A percentile compares a stretch with the other conserved stretches of the same genome.
Conservation (phyloP, 2,888 invertebrate species). For the Acleris holmiana region DNA sequence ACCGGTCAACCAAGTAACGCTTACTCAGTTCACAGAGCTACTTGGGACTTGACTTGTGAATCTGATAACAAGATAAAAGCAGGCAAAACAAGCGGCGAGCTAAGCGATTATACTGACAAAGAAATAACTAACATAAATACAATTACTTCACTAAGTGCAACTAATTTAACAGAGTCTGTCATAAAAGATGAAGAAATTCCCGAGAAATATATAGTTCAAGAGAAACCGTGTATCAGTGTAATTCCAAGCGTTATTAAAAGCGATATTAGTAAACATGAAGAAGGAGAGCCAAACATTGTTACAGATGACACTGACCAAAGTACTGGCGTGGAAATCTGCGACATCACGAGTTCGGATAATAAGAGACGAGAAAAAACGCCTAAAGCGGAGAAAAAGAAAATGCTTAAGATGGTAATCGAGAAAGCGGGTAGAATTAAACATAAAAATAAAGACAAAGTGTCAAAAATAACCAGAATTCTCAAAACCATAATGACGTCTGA, state of each 20-base stretch:
- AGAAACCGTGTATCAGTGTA: not conserved
- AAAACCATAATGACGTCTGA: conserved; percentile 62
- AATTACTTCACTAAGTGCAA: conserved; percentile 1
- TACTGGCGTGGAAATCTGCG: not conserved
- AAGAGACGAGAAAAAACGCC: conserved; percentile 44
- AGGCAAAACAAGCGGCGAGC: conserved; percentile 15
- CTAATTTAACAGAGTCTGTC: not conserved
- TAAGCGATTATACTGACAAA: conserved; percentile 20
- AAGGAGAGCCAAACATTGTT: not conserved
- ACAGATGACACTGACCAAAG: conserved; percentile 2
- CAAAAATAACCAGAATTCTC: conserved; percentile 54
- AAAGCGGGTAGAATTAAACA: conserved; percentile 49
- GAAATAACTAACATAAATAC: conserved; percentile 11
- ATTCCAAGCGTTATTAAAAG: conserved; percentile 1
- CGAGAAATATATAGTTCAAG: not conserved
- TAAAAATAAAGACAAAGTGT: conserved; percentile 54
- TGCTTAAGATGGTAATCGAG: conserved; percentile 60
- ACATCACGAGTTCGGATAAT: not conserved
- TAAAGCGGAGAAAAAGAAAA: conserved; percentile 57
- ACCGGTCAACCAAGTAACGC: conserved; percentile 47
- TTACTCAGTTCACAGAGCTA: conserved; percentile 58
- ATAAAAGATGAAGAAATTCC: conserved; percentile 1
- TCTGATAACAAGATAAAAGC: conserved; percentile 47
- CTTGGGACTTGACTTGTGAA: conserved; percentile 51
- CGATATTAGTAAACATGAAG: conserved; percentile 17